Evolutionary conservation across 1,140 invertebrate species (phyloP).

Genomic region (Phymastichus coffea): DNA sequence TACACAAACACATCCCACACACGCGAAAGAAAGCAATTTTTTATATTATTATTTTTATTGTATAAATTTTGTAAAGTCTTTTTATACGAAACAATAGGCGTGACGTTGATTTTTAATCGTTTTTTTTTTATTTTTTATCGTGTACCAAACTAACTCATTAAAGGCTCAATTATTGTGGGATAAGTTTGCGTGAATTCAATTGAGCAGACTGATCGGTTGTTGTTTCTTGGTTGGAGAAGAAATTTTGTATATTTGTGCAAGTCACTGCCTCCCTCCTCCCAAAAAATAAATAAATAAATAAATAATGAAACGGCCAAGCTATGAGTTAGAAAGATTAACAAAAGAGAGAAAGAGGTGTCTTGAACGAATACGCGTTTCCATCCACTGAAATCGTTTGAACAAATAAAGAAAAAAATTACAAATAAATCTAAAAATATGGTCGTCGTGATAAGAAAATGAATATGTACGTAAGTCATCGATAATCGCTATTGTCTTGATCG

Average conservation of each 20-base stretch:
- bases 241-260: slow-evolving; percentile 22
- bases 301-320: slow-evolving; percentile 6
- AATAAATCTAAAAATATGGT: slow-evolving; percentile 17
- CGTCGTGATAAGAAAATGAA: slow-evolving; percentile 28
- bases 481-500: slow-evolving; percentile 25
- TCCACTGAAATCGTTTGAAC: slow-evolving; percentile 25
- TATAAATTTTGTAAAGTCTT: slow-evolving; percentile 30
- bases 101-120: slow-evolving; percentile 19
- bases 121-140: slow-evolving; percentile 10
- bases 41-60: slow-evolving; percentile 30
- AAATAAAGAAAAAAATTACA: slow-evolving; percentile 15
- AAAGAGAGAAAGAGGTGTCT: slow-evolving; percentile 13
- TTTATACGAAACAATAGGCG: slow-evolving; percentile 15
- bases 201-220: slow-evolving; percentile 18
- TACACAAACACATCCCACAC: too few species aligned
- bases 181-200: slow-evolving; percentile 6
- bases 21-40: too few species aligned
- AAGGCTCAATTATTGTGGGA: not conserved
- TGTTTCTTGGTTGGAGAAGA: slow-evolving; percentile 3
- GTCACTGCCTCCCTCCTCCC: too few species aligned
- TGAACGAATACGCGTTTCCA: slow-evolving; percentile 26
- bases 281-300: too few species aligned
- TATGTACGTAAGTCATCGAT: slow-evolving; percentile 24
- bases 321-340: slow-evolving; percentile 3
- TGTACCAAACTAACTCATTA: slow-evolving; percentile 9